Base-by-base conservation (phyloP, 1,140 invertebrate genomes). In the Saccostrea glomerata region DNA sequence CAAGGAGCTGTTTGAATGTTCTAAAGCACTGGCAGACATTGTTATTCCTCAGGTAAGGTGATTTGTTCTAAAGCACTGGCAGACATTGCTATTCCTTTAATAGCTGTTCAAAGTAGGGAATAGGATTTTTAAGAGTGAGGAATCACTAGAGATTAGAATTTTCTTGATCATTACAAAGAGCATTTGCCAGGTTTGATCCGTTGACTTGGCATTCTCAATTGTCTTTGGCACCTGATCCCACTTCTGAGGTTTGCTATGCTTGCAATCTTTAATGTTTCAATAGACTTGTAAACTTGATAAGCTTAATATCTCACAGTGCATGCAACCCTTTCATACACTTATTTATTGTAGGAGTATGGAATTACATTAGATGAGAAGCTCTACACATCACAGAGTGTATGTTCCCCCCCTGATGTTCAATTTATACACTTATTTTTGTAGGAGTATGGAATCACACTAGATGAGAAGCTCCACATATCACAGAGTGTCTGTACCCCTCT, bases 401-500 rank as follows among this genome's bases (percentile, higher is more conserved):
- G 36, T n/a, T 55, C 17, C 15, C 3, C 36, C 25, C 9, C 17
- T 55, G 82, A 20, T 47, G 36, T 20, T 47, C 82, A 47, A 36
- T 47, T 6, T 63, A 83, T 83, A 9, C n/a, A 36, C 25, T 56
- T 84, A 70, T 73, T 6, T 23, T 91, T 88, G 40, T 91, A 98
- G 97, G 99, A 99, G 95, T 99, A 99, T 95, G 99, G 99, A 15
- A 96, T 99, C 89, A 98, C 98, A 3, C 97, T 97, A 82, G 97
- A 98, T 95, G 99, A 99, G 95, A 99, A 99, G 94, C 95, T 99
- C 66, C 97, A 98, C 9, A 99, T 99, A 90, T 98, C 98, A 1
- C 98, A 99, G 95, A 98, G 98, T 17, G 99, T 99, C 90, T 99
- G 99, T 93, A 98, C 98, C 0, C 99, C 99, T 7, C 95, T 99